Base-by-base conservation (phyloP, 2,797 vertebrate genomes). In the Poecilia gillii region DNA sequence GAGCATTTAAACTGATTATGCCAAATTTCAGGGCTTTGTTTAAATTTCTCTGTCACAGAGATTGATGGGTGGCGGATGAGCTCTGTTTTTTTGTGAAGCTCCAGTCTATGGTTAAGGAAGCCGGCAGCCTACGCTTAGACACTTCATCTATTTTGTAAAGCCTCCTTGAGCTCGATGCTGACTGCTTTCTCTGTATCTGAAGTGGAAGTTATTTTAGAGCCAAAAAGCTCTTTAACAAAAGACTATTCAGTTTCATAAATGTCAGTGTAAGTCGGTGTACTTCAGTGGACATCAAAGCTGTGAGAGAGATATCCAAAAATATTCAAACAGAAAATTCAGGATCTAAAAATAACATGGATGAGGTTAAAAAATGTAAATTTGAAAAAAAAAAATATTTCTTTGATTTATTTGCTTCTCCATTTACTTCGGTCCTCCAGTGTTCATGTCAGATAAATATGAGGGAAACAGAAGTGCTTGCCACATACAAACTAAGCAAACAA, bases 41-140 rank as follows among this genome's bases (percentile, higher is more conserved):
- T 57, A 78, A 85, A 75, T 83, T 59, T 73, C 28, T 82, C 46
- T 85, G 79, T 80, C 83, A 81, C 76, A 71, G 64, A 62, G 83
- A 76, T 76, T 81, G 82, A 85, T 79, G 25, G n/a, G 39, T 75
- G 78, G 64, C 0, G 3, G 85, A 79, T 39, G 39, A 73, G 72
- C 36, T 45, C 62, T 73, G 81, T 55, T 39, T 83, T 73, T 28
- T 28, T 45, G 25, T 83, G 59, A 64, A 45, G 47, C 53, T 82
- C 53, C 41, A n/a, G 23, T 66, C 31, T n/a, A 25, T 77, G 36
- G 77, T 71, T 81, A 64, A 85, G 49, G 28, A 76, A 55, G 23
- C 47, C 83, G 79, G 68, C 74, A 84, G 79, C 20, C 28, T 72
- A 55, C n/a, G 64, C 76, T 81, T 59, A 55, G 43, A 81, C 81